phyloP scores from a whole-genome alignment of 2,888 invertebrate genomes.

The Amitus sp. region DNA sequence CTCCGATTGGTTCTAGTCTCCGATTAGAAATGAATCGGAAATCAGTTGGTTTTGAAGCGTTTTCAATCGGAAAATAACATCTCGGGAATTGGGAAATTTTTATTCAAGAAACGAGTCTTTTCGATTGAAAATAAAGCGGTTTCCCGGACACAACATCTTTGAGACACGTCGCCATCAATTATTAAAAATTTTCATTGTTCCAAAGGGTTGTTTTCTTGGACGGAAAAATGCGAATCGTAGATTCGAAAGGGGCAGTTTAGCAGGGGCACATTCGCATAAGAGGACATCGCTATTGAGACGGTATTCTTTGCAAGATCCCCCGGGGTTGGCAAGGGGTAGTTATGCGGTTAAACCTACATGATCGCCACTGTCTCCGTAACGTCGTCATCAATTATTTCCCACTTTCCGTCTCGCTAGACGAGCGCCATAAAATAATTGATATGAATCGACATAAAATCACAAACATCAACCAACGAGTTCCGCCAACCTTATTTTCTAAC shows the following conservation, averaged over 20 bases:
- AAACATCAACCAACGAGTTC: not conserved
- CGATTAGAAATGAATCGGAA: no score
- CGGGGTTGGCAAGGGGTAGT: slow-evolving; percentile 51
- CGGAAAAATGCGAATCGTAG: slow-evolving; percentile 37
- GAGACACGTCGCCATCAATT: slow-evolving; percentile 47
- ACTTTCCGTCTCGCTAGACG: slow-evolving; percentile 59
- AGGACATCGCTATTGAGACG: slow-evolving; percentile 49
- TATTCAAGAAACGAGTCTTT: no score
- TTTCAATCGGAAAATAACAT: no score
- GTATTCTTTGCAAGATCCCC: slow-evolving; percentile 52
- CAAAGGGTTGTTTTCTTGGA: slow-evolving; percentile 37
- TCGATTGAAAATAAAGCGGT: slow-evolving; percentile 15
- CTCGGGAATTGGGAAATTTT: no score
- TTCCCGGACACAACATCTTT: slow-evolving; percentile 35
- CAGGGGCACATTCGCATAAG: slow-evolving; percentile 43
- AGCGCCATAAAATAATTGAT: slow-evolving; percentile 31
- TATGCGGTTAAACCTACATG: slow-evolving; percentile 50
- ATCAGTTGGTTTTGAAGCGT: no score
- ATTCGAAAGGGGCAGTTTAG: slow-evolving; percentile 26
- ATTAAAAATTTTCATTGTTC: slow-evolving; percentile 48
- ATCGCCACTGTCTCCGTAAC: slow-evolving; percentile 59
- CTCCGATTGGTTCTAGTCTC: no score
- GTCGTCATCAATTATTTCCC: slow-evolving; percentile 61
- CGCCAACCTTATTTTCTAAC: not conserved
- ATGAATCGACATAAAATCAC: slow-evolving; percentile 26